Conservation (phyloP, 2,888 invertebrate genomes). For the Cantharis nigra region DNA sequence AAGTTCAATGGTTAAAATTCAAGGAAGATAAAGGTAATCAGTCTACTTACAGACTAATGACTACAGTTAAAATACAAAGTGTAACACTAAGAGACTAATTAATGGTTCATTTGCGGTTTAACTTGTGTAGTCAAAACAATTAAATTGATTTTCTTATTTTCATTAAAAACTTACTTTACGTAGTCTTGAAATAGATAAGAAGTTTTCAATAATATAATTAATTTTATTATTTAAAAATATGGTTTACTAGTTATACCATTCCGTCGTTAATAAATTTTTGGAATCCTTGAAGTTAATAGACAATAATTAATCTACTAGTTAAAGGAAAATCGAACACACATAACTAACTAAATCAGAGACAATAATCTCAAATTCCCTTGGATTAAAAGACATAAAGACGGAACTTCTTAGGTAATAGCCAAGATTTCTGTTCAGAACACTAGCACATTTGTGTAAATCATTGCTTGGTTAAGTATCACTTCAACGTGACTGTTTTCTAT, state of each 20-base stretch:
- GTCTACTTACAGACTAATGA: background rate
- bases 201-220: background rate
- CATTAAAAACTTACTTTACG: background rate
- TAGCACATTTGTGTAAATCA: background rate
- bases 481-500: background rate
- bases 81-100: background rate
- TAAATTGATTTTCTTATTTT: background rate
- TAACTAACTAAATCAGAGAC: background rate
- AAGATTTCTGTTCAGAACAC: background rate
- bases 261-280: background rate
- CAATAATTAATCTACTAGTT: background rate
- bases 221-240: background rate
- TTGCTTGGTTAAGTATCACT: background rate
- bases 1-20: background rate
- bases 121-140: background rate
- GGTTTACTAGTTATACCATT: too few relatives aligned
- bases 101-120: background rate
- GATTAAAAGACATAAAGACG: background rate
- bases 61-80: background rate
- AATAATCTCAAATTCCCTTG: background rate
- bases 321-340: background rate
- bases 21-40: background rate
- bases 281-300: background rate
- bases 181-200: background rate
- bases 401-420: background rate